These are phyloP conservation scores for Chaetodon trifascialis DNA, from an alignment of 2,113 vertebrate genomes.

Conservation along the genomic window DNA sequence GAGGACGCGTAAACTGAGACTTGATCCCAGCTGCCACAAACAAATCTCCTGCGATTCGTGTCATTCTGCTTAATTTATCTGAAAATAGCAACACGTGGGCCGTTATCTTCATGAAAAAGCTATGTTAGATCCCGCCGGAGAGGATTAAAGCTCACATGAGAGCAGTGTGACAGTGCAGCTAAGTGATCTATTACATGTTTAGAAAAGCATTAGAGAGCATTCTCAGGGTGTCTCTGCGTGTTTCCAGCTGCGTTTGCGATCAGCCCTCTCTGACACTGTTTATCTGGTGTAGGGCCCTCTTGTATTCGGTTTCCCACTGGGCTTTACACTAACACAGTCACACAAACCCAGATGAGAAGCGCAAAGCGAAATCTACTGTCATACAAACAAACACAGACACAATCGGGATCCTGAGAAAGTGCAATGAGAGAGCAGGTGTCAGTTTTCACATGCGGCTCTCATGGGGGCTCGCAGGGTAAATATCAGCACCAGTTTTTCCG, in stretches of 20 bases:
- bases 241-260: slow-evolving; percentile 79
- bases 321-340: slow-evolving; percentile 59
- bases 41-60: slow-evolving; percentile 35
- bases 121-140: slow-evolving; percentile 29
- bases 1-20: slow-evolving; percentile 9
- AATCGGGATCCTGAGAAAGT: slow-evolving; percentile 76
- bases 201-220: slow-evolving; percentile 69
- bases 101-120: slow-evolving; percentile 2
- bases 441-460: slow-evolving; percentile 77
- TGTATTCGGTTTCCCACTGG: slow-evolving; percentile 71
- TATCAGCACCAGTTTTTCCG: slow-evolving; percentile 44
- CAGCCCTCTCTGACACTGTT: slow-evolving; percentile 70
- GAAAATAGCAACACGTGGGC: slow-evolving; percentile 4
- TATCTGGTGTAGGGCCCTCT: slow-evolving; percentile 71
- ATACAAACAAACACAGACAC: slow-evolving; percentile 76
- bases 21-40: slow-evolving; percentile 16
- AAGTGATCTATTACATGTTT: slow-evolving; percentile 82
- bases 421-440: slow-evolving; percentile 79
- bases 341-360: slow-evolving; percentile 62
- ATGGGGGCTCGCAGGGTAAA: slow-evolving; percentile 65
- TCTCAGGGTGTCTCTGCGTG: slow-evolving; percentile 70
- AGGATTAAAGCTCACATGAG: slow-evolving; percentile 48
- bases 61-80: slow-evolving; percentile 10
- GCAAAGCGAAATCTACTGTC: slow-evolving; percentile 70
- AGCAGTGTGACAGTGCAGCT: slow-evolving; percentile 62